Evolutionary conservation across 1,140 invertebrate species (phyloP).

Genomic region (Zophobas atratus): DNA sequence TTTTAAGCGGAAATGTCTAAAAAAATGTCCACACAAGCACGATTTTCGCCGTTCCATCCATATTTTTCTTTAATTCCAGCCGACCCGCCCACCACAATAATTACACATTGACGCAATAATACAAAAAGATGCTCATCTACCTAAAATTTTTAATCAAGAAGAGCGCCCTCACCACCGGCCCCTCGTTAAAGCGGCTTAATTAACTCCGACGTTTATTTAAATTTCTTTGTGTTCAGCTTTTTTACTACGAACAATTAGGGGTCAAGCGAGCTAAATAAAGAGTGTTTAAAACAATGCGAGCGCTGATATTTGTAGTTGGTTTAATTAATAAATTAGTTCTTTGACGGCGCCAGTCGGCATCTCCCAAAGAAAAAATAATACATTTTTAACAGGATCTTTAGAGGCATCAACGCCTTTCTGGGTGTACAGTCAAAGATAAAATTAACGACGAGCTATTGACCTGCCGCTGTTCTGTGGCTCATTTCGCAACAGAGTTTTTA

Average conservation of each 20-base stretch:
- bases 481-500: too few relatives aligned
- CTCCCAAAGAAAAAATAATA: slow-evolving; percentile 63
- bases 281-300: slow-evolving; percentile 40
- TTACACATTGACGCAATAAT: too few relatives aligned
- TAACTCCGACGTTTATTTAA: slow-evolving; percentile 28
- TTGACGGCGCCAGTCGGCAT: slow-evolving; percentile 61
- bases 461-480: background rate
- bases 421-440: slow-evolving; percentile 29
- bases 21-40: too few relatives aligned
- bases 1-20: too few relatives aligned
- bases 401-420: slow-evolving; percentile 64
- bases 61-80: too few relatives aligned
- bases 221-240: slow-evolving; percentile 42
- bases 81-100: too few relatives aligned
- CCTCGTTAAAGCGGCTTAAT: slow-evolving; percentile 4
- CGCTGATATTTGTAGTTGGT: slow-evolving; percentile 51
- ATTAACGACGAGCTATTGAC: slow-evolving; percentile 10
- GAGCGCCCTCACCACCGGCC: background rate
- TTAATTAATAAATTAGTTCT: slow-evolving; percentile 63
- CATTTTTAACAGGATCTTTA: slow-evolving; percentile 65
- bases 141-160: background rate
- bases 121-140: background rate
- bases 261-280: slow-evolving; percentile 34
- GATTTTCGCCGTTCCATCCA: too few relatives aligned
- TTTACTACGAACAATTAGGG: slow-evolving; percentile 26